phyloP scores from a whole-genome alignment of 2,113 vertebrate genomes.

The Larimichthys polyactis region DNA sequence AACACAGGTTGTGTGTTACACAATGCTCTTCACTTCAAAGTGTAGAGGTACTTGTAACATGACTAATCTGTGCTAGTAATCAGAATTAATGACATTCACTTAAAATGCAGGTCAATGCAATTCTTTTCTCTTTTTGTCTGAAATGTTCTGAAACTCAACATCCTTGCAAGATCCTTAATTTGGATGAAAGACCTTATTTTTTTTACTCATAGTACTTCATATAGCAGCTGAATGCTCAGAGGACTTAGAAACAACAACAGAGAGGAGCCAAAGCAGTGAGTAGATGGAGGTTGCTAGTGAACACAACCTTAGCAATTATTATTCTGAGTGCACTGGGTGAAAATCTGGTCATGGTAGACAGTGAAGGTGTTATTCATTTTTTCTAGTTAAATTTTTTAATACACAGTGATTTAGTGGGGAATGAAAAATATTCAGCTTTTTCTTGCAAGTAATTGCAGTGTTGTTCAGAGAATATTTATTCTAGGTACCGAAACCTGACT shows the following conservation, averaged over 20 bases:
- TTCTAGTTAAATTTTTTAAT: neutral
- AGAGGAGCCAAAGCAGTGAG: neutral
- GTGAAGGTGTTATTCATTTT: neutral
- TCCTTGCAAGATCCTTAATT: neutral
- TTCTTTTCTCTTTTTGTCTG: neutral
- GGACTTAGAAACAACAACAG: constrained; percentile 15
- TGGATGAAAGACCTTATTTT: neutral
- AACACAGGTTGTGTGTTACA: neutral
- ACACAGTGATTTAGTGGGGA: neutral
- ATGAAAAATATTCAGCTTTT: neutral
- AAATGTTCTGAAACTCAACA: too few species aligned
- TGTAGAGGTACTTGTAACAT: neutral
- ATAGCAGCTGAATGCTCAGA: neutral
- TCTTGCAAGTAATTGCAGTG: neutral
- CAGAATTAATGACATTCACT: neutral
- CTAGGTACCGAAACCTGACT: neutral
- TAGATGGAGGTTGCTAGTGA: neutral
- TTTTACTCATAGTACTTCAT: constrained; percentile 9
- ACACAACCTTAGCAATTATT: constrained; percentile 1
- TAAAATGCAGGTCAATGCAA: neutral
- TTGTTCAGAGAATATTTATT: neutral
- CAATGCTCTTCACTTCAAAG: neutral
- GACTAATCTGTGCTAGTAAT: neutral
- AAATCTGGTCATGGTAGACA: neutral
- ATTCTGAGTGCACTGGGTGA: neutral